Base-by-base conservation (phyloP, 2,113 vertebrate species). In the Cynoglossus semilaevis region DNA sequence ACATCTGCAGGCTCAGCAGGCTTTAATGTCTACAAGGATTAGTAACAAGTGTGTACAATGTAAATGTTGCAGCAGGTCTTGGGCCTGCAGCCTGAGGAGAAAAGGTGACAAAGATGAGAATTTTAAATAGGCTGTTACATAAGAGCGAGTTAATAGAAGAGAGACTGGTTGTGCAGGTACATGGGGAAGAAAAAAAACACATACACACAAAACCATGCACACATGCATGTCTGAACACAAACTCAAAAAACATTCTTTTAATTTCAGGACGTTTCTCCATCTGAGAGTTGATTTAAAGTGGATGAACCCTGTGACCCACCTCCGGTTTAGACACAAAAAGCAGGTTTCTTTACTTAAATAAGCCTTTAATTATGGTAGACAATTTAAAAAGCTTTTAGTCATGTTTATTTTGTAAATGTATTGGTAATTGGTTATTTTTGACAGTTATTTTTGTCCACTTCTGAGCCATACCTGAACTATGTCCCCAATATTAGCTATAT, bases 121-220 rank as follows among this genome's bases (percentile, higher is more conserved):
- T 81, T 18, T 62, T 29, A 57, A 72, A 87, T 44, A 11, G 69
- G 50, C 14, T 7, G 66, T 87, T 87, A 76, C 56, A 48, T 74
- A 83, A 85, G 53, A 18, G 17, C 0, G 9, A 12, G 42, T 10
- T 4, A 57, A 3, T 34, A 49, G 51, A 72, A 81, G 76, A 80
- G 41, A 58, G 69, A 58, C 18, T 29, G 51, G 61, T 70, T 77
- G 79, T 77, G 53, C 18, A 13, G 4, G n/a, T 48, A 51, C 40
- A 44, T 6, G 22, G 2, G 2, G 42, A 15, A 38, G 12, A 22
- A 34, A 50, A 7, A 2, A 22, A 7, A 7, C 19, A 29, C 12
- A 29, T 19, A 35, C 60, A 22, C 16, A 37, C 1, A 15, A 15
- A 8, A 6, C 18, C 11, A 16, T 45, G 36, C 14, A 12, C 48